Evolutionary conservation across 2,888 invertebrate species (phyloP), one percentile per base, ranked within the genome.

Genomic region (Aporophyla lueneburgensis): DNA sequence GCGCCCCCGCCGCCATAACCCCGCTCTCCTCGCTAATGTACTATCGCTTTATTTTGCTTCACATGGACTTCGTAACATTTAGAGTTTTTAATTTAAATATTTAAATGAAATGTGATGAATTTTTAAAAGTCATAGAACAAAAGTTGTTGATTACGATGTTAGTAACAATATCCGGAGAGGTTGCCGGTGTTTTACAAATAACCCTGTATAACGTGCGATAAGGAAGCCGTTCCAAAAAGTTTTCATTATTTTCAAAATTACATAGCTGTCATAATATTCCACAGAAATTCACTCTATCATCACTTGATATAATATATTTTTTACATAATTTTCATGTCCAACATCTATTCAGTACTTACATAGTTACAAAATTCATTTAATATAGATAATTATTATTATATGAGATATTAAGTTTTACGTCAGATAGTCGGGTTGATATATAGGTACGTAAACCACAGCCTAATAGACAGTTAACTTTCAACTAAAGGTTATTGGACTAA

Each of bases 371-470:
- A 65, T 46, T 46, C 2, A 66, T 70, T 66, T 66, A 66, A 70
- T 66, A 70, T 66, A 66, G n/a, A 56, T 19, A 46, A 3, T 46
- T 5, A 58, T 59, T 56, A 33, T 53, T 67, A 62, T 65, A 54
- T 3, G 27, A 66, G 40, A 72, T 78, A 75, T 53, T 61, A 53
- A 72, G 40, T 61, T 61, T 33, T 33, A 72, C n/a, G 40, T 78
- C 72, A 78, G n/a, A 58, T 65, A 19, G 33, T 63, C 21, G 19
- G 21, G 40, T 71, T 62, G 58, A 76, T 67, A 76, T 76, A 54
- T 76, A 65, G 49, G n/a, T 75, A 61, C 24, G 21, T 66, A 16
- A 59, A 59, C 49, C 62, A 77, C 78, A 77, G 77, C 77, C 77
- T 68, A 75, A 33, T 3, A 67, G n/a, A 74, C 14, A 24, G 16